phyloP scores from a whole-genome alignment of 2,888 invertebrate species.

The Parnassius orleans region DNA sequence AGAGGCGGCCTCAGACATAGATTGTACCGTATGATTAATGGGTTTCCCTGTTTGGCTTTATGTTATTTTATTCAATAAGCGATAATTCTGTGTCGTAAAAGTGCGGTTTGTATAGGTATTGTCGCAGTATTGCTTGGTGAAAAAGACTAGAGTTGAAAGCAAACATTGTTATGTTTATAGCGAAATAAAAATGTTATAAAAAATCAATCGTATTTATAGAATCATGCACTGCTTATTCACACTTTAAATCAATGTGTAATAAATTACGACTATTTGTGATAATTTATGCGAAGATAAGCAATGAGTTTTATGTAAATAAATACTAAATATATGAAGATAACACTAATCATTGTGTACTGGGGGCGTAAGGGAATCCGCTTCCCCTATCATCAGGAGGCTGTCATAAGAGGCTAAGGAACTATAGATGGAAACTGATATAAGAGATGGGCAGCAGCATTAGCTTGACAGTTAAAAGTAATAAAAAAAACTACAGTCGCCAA shows the following conservation, averaged over 20 bases:
- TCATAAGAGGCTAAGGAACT: no score
- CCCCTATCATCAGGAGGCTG: no score
- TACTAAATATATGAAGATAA: no score
- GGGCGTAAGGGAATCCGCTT: no score
- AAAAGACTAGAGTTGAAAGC: slow-evolving; percentile 48
- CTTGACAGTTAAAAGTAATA: no score
- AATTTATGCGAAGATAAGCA: no score
- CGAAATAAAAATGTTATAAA: slow-evolving; percentile 33
- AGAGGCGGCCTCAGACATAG: slow-evolving; percentile 47
- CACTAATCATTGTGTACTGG: no score
- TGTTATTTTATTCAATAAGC: slow-evolving; percentile 44
- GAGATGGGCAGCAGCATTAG: no score
- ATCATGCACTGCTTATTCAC: background rate
- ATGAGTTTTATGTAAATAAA: no score
- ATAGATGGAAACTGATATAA: no score
- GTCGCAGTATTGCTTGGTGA: slow-evolving; percentile 45
- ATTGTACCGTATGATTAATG: slow-evolving; percentile 69
- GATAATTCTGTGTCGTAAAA: slow-evolving; percentile 49
- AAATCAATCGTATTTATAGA: background rate
- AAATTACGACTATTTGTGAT: background rate
- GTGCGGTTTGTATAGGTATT: slow-evolving; percentile 56
- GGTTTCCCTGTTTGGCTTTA: slow-evolving; percentile 55
- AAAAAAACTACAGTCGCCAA: no score
- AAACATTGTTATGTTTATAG: slow-evolving; percentile 44
- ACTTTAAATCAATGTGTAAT: background rate